These are phyloP conservation scores for Tetropium fuscum DNA, from an alignment of 2,888 invertebrate species.

Conservation along the genomic window DNA sequence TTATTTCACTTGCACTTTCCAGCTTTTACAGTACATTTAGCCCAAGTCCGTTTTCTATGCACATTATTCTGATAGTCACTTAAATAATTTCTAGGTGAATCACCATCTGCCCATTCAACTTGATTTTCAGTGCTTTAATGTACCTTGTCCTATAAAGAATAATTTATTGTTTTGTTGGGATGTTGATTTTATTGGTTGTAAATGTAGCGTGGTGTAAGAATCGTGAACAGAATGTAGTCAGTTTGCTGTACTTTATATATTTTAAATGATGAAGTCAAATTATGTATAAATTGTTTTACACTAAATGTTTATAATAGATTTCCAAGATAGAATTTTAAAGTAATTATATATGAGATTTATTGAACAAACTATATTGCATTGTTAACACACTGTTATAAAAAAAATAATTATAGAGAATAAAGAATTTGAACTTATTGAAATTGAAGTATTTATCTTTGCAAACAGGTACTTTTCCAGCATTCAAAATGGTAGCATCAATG, in stretches of 20 bases:
- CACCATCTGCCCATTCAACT: too few relatives aligned
- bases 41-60: too few relatives aligned
- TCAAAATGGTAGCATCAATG: too few relatives aligned
- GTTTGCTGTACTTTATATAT: constrained; percentile 33
- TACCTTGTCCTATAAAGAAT: constrained; percentile 6
- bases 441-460: too few relatives aligned
- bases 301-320: constrained; percentile 47
- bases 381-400: constrained; percentile 58
- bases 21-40: too few relatives aligned
- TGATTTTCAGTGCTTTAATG: too few relatives aligned
- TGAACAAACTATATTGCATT: constrained; percentile 56
- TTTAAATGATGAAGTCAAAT: constrained; percentile 47
- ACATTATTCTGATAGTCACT: too few relatives aligned
- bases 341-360: constrained; percentile 49
- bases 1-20: too few relatives aligned
- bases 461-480: too few relatives aligned
- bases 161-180: constrained; percentile 42
- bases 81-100: too few relatives aligned
- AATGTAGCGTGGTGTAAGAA: constrained; percentile 35
- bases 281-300: constrained; percentile 49
- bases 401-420: constrained; percentile 52
- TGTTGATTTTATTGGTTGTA: constrained; percentile 40
- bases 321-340: constrained; percentile 46
- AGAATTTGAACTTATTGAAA: constrained; percentile 42
- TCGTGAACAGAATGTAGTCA: constrained; percentile 20